Conservation (phyloP, 2,113 vertebrate species). For the Jaculus jaculus region DNA sequence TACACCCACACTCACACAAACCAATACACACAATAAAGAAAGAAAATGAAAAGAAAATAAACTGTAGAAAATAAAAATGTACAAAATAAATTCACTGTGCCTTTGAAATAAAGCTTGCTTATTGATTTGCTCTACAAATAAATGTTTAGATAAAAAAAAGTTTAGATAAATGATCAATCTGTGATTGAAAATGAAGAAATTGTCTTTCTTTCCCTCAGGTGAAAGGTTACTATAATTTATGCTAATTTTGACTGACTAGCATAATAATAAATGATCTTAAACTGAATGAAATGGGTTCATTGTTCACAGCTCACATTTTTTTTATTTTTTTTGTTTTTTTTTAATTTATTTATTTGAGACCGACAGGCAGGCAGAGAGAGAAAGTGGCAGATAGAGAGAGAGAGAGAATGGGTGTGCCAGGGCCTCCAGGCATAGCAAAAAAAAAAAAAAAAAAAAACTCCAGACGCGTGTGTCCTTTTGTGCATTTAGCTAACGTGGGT, state of each 20-base stretch:
- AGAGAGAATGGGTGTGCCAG: too few species aligned
- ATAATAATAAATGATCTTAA: slow-evolving; percentile 1
- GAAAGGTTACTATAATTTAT: background rate
- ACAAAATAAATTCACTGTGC: background rate
- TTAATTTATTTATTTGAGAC: too few species aligned
- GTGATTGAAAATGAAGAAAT: background rate
- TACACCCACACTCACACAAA: too few species aligned
- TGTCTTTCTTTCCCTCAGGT: background rate
- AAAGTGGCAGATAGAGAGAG: too few species aligned
- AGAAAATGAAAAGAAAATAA: too few species aligned
- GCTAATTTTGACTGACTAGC: background rate
- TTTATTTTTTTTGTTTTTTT: too few species aligned
- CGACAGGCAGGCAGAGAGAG: too few species aligned
- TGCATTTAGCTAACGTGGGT: too few species aligned
- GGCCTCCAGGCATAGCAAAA: too few species aligned
- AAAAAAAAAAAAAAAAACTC: too few species aligned
- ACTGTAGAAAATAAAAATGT: background rate
- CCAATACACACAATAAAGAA: too few species aligned
- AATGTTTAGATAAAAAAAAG: background rate
- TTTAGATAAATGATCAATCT: background rate
- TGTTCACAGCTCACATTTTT: background rate
- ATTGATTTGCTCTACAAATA: background rate
- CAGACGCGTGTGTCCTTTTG: too few species aligned
- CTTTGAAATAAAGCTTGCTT: background rate
- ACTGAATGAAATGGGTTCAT: background rate